Base-by-base conservation (phyloP, 2,797 vertebrate species). In the Catostomus latipinnis region DNA sequence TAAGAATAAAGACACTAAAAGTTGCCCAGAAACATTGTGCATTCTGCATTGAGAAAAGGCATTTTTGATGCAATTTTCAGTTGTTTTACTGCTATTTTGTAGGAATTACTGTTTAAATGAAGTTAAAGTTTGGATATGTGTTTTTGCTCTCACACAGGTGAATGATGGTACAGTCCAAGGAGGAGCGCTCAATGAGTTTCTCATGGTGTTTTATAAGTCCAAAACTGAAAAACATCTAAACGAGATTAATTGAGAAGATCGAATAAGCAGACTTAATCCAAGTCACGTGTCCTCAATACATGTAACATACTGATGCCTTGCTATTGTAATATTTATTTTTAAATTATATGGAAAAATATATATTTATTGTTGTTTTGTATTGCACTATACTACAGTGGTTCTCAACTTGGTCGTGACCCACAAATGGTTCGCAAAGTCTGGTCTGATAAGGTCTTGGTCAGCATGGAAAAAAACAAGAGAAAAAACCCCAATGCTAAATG, bases 291-390 rank as follows among this genome's bases (percentile, higher is more conserved):
- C 65, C 75, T 60, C 50, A 58, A 16, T 70, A 34, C 6, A 13
- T 74, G 18, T 46, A 6, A 7, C 65, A 57, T 34, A 71, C 53
- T 58, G 58, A 8, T 53, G 71, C 43, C n/a, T 83, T 65, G 61
- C n/a, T 73, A 8, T 13, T 74, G 50, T 82, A 56, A 54, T 75
- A 86, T 85, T 85, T 85, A 82, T 82, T 62, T 63, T 49, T 84
- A 77, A 87, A 70, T 84, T 84, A 86, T 80, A 11, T 50, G 13
- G 10, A 73, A 53, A 14, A 46, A 49, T 18, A 22, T 22, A 48
- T 85, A 87, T 87, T 87, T 87, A 87, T 85, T 87, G 81, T 72
- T 53, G 74, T 54, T 46, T 69, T 14, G 56, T 52, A 62, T 54
- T 76, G 58, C 76, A 65, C 12, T 71, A 5, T 67, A 54, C 73